These are phyloP conservation scores for Sarcoramphus papa DNA, from an alignment of 2,797 vertebrate genomes.

Conservation along the genomic window DNA sequence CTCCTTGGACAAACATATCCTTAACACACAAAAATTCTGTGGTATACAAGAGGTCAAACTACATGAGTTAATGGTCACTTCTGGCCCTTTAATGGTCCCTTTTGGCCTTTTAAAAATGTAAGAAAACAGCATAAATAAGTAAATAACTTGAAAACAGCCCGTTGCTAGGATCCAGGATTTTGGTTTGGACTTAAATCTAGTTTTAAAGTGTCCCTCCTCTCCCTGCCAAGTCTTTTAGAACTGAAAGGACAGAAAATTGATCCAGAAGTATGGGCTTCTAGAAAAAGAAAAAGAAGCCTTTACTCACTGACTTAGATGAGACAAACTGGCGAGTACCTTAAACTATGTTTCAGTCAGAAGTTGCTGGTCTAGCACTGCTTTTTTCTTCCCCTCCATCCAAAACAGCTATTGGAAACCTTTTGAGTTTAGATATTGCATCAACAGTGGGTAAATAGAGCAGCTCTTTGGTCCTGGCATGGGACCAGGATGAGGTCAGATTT, in stretches of 20 bases:
- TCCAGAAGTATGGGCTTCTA: not conserved
- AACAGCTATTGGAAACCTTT: not conserved
- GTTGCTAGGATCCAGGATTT: not conserved
- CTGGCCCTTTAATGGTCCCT: not conserved
- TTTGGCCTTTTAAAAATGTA: not conserved
- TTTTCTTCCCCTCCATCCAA: not conserved
- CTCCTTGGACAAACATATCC: not conserved
- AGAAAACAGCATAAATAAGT: not conserved
- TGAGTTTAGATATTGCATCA: not conserved
- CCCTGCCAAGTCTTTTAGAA: not conserved
- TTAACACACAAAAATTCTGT: not conserved
- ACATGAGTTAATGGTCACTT: accelerated
- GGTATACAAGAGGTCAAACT: not conserved
- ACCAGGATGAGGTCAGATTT: conserved; percentile 56
- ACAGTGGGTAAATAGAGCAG: not conserved
- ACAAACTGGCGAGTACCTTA: not conserved
- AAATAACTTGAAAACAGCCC: not conserved
- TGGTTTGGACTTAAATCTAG: not conserved
- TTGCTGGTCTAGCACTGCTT: not conserved
- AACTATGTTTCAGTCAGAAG: not conserved
- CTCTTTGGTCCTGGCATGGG: not conserved
- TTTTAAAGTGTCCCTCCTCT: not conserved
- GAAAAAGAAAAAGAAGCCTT: not conserved
- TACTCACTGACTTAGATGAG: not conserved
- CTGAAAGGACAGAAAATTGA: not conserved